phyloP scores from a whole-genome alignment of 1,140 invertebrate genomes.

The Drosophila lowei region DNA sequence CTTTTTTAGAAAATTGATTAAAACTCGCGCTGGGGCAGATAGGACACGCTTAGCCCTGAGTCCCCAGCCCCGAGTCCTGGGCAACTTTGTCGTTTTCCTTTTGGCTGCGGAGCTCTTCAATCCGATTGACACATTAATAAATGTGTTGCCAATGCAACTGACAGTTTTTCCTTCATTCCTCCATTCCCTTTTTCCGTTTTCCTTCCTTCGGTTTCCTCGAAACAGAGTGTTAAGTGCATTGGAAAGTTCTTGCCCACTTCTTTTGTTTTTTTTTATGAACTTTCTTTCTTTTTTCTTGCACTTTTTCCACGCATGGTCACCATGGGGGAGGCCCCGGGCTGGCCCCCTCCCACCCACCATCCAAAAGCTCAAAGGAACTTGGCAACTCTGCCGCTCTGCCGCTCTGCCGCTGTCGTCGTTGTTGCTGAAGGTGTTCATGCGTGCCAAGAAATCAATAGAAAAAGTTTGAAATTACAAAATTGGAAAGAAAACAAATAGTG shows the following conservation, averaged over 20 bases:
- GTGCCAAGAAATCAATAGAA: slow-evolving; percentile 79
- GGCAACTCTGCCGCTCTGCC: slow-evolving; percentile 66
- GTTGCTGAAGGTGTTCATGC: slow-evolving; percentile 79
- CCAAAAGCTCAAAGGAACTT: no score
- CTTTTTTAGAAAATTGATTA: slow-evolving; percentile 69
- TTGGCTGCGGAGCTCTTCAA: slow-evolving; percentile 45
- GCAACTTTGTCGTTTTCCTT: slow-evolving; percentile 27
- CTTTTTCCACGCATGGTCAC: slow-evolving; percentile 74
- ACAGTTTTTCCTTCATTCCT: slow-evolving; percentile 66
- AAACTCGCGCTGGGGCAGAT: slow-evolving; percentile 9
- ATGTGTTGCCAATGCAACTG: slow-evolving; percentile 70
- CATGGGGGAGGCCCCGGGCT: no score
- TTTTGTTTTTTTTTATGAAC: slow-evolving; percentile 37
- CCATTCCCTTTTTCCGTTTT: background rate
- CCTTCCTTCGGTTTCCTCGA: slow-evolving; percentile 17
- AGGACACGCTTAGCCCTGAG: background rate
- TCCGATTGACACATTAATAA: slow-evolving; percentile 80
- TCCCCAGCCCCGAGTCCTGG: background rate
- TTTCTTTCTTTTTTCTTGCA: slow-evolving; percentile 36
- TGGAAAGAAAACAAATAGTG: slow-evolving; percentile 81
- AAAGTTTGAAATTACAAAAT: slow-evolving; percentile 81
- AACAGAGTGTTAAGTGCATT: slow-evolving; percentile 79
- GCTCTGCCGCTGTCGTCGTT: slow-evolving; percentile 67
- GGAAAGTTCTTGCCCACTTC: slow-evolving; percentile 57
- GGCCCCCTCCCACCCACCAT: no score